These are phyloP conservation scores for Agonopterix arenella DNA, from an alignment of 2,888 invertebrate genomes.

Conservation along the genomic window DNA sequence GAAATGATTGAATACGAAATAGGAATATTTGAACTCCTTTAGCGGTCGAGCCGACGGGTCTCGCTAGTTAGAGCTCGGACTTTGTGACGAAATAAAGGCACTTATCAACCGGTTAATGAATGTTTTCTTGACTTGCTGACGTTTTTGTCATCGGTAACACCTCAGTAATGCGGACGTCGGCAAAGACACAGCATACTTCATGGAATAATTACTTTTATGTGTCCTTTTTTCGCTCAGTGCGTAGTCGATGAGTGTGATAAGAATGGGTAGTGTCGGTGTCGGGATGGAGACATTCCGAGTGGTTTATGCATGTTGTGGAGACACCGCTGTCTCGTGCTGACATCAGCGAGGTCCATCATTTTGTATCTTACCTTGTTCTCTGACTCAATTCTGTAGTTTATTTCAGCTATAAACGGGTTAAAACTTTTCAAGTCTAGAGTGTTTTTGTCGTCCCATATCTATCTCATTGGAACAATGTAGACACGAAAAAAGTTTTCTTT, in stretches of 20 bases:
- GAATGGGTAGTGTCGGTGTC: constrained; percentile 23
- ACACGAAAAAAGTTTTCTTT: neutral
- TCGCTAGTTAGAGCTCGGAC: neutral
- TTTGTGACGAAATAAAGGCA: neutral
- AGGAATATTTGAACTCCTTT: neutral
- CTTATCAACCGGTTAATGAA: neutral
- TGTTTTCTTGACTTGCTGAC: neutral
- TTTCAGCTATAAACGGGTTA: neutral
- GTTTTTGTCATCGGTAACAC: constrained; percentile 12
- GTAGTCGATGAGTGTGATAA: constrained; percentile 21
- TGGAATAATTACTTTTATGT: constrained; percentile 29
- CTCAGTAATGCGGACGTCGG: constrained; percentile 23
- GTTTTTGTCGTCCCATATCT: neutral
- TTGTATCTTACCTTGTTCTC: constrained; percentile 2
- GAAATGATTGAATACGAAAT: constrained; percentile 53
- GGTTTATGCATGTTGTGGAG: constrained; percentile 28
- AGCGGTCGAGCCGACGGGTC: neutral
- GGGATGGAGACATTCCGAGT: constrained; percentile 39
- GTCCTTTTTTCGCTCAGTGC: constrained; percentile 28
- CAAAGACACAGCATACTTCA: constrained; percentile 19
- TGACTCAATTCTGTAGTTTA: neutral
- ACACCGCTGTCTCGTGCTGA: constrained; percentile 21
- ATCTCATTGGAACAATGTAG: neutral
- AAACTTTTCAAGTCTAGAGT: neutral
- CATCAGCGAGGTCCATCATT: constrained; percentile 11